Evolutionary conservation across 2,113 vertebrate genomes (phyloP).

Genomic region (Perognathus longimembris): DNA sequence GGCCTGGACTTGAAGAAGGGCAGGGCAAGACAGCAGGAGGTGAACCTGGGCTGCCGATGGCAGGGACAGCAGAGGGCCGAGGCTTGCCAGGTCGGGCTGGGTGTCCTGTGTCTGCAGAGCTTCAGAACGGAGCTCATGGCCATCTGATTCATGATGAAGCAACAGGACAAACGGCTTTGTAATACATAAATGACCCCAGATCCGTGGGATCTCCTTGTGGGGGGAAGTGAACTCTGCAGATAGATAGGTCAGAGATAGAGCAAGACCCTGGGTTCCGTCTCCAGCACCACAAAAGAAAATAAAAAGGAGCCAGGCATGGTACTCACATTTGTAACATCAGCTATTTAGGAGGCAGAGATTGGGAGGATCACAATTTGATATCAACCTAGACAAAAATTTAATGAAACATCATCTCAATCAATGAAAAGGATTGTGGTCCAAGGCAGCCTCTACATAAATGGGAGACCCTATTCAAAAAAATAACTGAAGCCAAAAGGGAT

Average conservation of each 20-base stretch:
- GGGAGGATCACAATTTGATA: too few relatives aligned
- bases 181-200: background rate
- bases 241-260: accelerated
- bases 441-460: too few relatives aligned
- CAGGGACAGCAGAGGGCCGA: too few relatives aligned
- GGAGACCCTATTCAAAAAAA: too few relatives aligned
- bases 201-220: background rate
- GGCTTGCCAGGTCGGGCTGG: accelerated
- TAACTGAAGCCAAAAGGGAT: too few relatives aligned
- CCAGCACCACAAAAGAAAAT: background rate
- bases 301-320: too few relatives aligned
- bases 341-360: too few relatives aligned
- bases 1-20: background rate
- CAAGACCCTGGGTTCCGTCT: background rate
- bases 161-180: background rate
- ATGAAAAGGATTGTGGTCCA: too few relatives aligned
- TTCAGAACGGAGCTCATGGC: background rate
- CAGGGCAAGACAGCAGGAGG: background rate
- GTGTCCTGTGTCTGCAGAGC: too few relatives aligned
- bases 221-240: accelerated
- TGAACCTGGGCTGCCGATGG: background rate
- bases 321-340: too few relatives aligned
- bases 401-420: too few relatives aligned
- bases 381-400: too few relatives aligned
- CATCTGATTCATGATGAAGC: background rate